Base-by-base conservation (phyloP, 37 sponge, comb jelly and placozoan species). In the Spongilla lacustris region DNA sequence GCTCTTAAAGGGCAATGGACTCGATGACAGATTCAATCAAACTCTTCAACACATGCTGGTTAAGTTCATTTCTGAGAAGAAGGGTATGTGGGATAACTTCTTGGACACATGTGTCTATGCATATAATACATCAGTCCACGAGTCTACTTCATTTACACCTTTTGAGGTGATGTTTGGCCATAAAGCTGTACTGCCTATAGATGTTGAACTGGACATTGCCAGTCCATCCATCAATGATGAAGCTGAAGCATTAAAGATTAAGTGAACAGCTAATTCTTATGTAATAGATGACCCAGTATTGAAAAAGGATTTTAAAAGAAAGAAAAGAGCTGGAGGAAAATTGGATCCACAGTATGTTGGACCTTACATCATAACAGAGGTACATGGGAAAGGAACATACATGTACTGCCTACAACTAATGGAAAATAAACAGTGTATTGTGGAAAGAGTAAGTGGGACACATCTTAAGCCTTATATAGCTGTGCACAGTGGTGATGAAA, bases 101-200 rank as follows among this genome's bases (percentile, higher is more conserved):
- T 68, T 91, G 78, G 88, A 91, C 66, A 70, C 91, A 17, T 93
- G 91, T 73, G 76, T 93, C 10, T 93, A 83, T 91, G 91, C 91
- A 4, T 93, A 93, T 71, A 93, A 93, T 72, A 93, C 94, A 26
- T 86, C 91, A n/a, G 26, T 29, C 12, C 94, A 94, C 67, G 91
- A 94, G 23, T 94, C 91, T 9, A 72, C 91, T 3, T 71, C 85
- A 36, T 91, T 70, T 82, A 77, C 91, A n/a, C 94, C 94, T 27
- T 94, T 94, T 80, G 66, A 87, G 36, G 30, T 94, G 66, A 94
- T 91, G 94, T 91, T 94, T 67, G 71, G 75, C n/a, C 79, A 86
- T 36, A 28, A 67, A 48, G 94, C 91, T 25, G 74, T 76, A 8
- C 49, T 94, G 24, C 94, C 91, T 46, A 84, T 94, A 68, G 91